Evolutionary conservation across 2,888 invertebrate species (phyloP).

Genomic region (Ariolimax columbianus): DNA sequence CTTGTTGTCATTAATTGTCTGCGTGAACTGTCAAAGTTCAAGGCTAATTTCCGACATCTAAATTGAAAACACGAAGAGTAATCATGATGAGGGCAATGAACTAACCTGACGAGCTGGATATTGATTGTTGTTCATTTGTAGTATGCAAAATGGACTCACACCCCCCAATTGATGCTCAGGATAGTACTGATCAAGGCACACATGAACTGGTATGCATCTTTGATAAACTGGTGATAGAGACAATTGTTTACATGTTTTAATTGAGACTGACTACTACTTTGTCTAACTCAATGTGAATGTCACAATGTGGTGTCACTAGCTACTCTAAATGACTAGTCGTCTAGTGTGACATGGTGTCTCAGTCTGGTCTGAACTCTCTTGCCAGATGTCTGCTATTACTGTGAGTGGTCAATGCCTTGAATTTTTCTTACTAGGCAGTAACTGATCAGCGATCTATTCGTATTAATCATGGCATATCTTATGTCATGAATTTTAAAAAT

Average conservation of each 20-base stretch:
- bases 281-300: no score
- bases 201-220: constrained; percentile 20
- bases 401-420: no score
- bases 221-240: not conserved
- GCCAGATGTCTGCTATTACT: no score
- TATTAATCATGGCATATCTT: no score
- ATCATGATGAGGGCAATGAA: constrained; percentile 14
- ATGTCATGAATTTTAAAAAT: no score
- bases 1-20: not conserved
- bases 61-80: constrained; percentile 32
- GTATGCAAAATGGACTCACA: constrained; percentile 32
- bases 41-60: not conserved
- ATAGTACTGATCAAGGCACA: constrained; percentile 4
- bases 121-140: not conserved
- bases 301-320: no score
- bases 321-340: no score
- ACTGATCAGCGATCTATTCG: no score
- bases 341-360: no score
- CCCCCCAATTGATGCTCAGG: constrained; percentile 35
- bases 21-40: constrained; percentile 40
- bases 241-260: not conserved
- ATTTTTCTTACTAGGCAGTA: no score
- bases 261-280: no score
- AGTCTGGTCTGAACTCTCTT: no score
- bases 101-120: not conserved